Evolutionary conservation across 2,888 invertebrate genomes (phyloP).

Genomic region (Sphaerophoria rueppellii): DNA sequence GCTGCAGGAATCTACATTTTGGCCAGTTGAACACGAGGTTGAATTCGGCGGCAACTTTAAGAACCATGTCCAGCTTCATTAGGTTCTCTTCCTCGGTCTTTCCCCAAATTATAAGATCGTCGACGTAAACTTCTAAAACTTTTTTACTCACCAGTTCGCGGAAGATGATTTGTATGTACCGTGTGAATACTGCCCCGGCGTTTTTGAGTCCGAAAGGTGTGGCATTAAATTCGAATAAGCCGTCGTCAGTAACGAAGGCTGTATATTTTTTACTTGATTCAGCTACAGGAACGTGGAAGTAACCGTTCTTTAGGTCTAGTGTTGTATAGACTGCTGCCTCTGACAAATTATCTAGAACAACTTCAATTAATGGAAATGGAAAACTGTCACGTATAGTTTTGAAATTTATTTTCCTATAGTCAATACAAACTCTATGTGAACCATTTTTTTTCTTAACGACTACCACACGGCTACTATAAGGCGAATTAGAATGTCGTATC

Average conservation of each 20-base stretch:
- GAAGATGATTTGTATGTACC: constrained; percentile 67
- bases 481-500: constrained; percentile 75
- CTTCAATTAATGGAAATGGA: constrained; percentile 79
- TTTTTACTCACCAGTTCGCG: constrained; percentile 41
- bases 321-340: constrained; percentile 36
- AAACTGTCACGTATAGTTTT: constrained; percentile 76
- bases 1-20: background rate
- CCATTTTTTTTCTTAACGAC: constrained; percentile 73
- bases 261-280: constrained; percentile 37
- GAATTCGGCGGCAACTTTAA: background rate
- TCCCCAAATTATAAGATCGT: no score
- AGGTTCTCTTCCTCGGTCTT: background rate
- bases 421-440: constrained; percentile 76
- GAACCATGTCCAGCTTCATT: background rate
- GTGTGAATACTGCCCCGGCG: constrained; percentile 78
- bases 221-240: constrained; percentile 79
- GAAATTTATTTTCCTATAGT: constrained; percentile 76
- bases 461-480: constrained; percentile 74
- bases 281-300: constrained; percentile 57
- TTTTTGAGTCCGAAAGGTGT: constrained; percentile 80
- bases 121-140: constrained; percentile 7
- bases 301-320: constrained; percentile 43
- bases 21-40: background rate
- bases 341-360: constrained; percentile 77
- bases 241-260: constrained; percentile 79